Evolutionary conservation across 2,888 invertebrate genomes (phyloP).

Genomic region (Spilarctia lutea): DNA sequence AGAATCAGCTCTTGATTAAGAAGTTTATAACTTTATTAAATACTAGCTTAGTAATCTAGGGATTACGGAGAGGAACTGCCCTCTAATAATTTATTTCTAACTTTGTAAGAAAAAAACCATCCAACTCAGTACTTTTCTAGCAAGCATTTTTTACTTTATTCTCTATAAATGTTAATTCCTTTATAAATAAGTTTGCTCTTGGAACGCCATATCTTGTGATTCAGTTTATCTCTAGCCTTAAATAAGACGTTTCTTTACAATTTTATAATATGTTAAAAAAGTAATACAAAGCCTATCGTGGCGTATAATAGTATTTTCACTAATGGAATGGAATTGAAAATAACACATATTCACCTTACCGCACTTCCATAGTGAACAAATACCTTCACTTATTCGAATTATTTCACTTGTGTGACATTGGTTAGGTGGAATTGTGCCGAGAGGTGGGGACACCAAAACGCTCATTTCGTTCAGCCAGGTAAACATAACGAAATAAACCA

Average conservation of each 20-base stretch:
- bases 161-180: slow-evolving; percentile 11
- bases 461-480: no score
- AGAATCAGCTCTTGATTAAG: not conserved
- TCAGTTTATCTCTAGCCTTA: not conserved
- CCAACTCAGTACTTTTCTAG: not conserved
- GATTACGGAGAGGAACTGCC: not conserved
- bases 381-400: no score
- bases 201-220: not conserved
- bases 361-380: no score
- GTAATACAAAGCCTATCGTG: no score
- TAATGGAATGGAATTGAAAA: not conserved
- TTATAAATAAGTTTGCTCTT: not conserved
- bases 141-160: slow-evolving; percentile 9
- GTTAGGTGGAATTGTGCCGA: no score
- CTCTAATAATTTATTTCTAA: slow-evolving; percentile 1
- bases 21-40: not conserved
- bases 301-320: no score
- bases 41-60: not conserved
- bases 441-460: no score
- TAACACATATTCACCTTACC: not conserved
- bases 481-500: no score
- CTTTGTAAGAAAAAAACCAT: slow-evolving; percentile 4
- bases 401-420: no score
- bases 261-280: not conserved
- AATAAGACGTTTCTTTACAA: not conserved